A percentile compares a stretch with the other conserved stretches of the same genome.
Evolutionary conservation across 2,888 invertebrate genomes (phyloP).

Genomic region (Pyrocoelia pectoralis): DNA sequence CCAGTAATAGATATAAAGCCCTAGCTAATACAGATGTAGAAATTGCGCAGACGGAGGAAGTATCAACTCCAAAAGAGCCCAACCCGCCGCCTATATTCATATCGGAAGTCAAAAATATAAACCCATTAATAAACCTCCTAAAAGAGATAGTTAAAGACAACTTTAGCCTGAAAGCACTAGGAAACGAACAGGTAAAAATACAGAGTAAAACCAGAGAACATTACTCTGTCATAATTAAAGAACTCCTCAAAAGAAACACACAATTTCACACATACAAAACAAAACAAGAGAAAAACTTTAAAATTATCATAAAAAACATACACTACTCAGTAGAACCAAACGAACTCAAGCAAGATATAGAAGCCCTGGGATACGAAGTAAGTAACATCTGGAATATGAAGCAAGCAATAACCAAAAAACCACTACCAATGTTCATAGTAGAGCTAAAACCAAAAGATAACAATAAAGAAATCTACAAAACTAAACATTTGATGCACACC

Average conservation of each 20-base stretch:
- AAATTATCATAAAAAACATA: neutral
- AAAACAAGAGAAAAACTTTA: conserved; percentile 9
- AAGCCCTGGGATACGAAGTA: neutral
- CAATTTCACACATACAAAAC: conserved; percentile 20
- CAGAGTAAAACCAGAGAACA: conserved; percentile 13
- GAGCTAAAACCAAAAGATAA: conserved; percentile 4
- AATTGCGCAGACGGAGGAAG: conserved; percentile 4
- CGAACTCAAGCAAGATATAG: neutral
- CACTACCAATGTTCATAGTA: conserved; percentile 10
- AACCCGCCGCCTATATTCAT: conserved; percentile 15
- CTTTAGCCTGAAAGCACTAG: conserved; percentile 12
- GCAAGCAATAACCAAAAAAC: conserved; percentile 10
- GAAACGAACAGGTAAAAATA: conserved; percentile 13
- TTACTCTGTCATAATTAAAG: conserved; percentile 14
- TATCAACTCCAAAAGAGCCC: conserved; percentile 11
- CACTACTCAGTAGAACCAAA: neutral
- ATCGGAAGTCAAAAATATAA: conserved; percentile 20
- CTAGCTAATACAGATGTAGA: neutral
- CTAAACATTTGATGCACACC: conserved; percentile 5
- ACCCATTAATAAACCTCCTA: conserved; percentile 6
- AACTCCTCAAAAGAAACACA: conserved; percentile 7
- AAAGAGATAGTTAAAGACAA: conserved; percentile 13
- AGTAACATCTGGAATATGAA: conserved; percentile 7
- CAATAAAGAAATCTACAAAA: conserved; percentile 12
- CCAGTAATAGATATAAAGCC: conserved; percentile 6